Conservation (phyloP, 2,888 invertebrate species). For the Melinaea menophilus region DNA sequence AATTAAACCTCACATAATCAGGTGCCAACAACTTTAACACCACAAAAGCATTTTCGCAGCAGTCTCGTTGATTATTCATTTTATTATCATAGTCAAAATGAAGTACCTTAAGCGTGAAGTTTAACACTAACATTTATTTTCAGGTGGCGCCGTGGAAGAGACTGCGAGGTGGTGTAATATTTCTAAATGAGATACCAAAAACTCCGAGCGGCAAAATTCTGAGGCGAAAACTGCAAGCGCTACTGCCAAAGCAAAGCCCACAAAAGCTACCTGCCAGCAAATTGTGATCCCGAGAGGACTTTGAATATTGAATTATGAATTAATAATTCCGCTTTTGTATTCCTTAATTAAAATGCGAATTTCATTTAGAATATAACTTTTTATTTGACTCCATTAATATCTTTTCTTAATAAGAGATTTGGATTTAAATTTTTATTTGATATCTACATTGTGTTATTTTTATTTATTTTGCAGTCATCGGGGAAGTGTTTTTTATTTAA, state of each 20-base stretch:
- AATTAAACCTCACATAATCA: background rate
- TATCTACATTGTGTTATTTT: no score
- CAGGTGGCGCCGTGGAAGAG: conserved; percentile 82
- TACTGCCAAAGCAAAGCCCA: conserved; percentile 35
- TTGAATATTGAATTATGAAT: conserved; percentile 23
- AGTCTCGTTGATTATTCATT: background rate
- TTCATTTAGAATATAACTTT: conserved; percentile 2
- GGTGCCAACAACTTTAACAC: background rate
- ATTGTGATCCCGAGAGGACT: conserved; percentile 32
- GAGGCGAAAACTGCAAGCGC: conserved; percentile 71
- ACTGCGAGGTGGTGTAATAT: conserved; percentile 83
- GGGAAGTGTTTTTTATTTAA: no score
- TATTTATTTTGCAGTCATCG: no score
- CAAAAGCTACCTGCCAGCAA: conserved; percentile 38
- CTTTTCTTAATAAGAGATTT: background rate
- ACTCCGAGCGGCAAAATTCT: conserved; percentile 87
- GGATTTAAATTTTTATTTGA: background rate
- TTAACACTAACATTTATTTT: conserved; percentile 26
- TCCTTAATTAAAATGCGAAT: conserved; percentile 11
- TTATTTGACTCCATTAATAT: conserved; percentile 4
- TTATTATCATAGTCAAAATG: background rate
- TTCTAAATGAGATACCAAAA: conserved; percentile 85
- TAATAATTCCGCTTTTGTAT: conserved; percentile 11
- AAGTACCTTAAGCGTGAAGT: background rate
- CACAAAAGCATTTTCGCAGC: background rate